phyloP scores from a whole-genome alignment of 1,140 invertebrate genomes.

The Drosophila miranda region DNA sequence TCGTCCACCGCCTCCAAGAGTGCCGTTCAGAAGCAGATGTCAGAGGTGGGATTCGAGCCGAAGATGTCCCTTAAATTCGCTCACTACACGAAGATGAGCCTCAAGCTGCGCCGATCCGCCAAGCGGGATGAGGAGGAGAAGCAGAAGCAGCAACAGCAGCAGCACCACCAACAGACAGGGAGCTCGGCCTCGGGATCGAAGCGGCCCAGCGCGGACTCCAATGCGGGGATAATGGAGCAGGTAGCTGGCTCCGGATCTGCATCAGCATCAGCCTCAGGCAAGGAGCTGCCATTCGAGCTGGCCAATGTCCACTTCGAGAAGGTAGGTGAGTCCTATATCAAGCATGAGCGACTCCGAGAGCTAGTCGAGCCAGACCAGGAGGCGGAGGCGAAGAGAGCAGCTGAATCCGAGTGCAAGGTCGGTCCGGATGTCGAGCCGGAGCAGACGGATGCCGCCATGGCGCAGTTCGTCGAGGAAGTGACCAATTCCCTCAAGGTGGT shows the following conservation, averaged over 20 bases:
- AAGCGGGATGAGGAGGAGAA: constrained; percentile 71
- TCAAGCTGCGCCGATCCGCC: constrained; percentile 74
- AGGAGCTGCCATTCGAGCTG: constrained; percentile 79
- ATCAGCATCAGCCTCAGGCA: neutral
- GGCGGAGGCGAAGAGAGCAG: constrained; percentile 12
- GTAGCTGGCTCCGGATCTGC: constrained; percentile 52
- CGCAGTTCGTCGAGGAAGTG: constrained; percentile 77
- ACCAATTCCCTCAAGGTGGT: constrained; percentile 79
- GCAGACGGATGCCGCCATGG: constrained; percentile 66
- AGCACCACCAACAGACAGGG: constrained; percentile 37
- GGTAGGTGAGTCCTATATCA: constrained; percentile 82
- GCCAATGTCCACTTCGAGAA: constrained; percentile 82
- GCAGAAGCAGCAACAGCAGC: constrained; percentile 46
- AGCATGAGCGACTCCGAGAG: constrained; percentile 78
- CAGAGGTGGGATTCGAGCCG: constrained; percentile 80
- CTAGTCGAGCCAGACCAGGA: constrained; percentile 60
- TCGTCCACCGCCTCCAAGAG: constrained; percentile 80
- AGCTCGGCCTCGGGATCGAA: constrained; percentile 61
- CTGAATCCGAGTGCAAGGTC: constrained; percentile 15
- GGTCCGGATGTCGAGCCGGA: constrained; percentile 33
- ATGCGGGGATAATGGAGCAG: constrained; percentile 57
- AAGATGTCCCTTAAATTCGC: constrained; percentile 82
- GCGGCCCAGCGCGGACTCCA: constrained; percentile 69
- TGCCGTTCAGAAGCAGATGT: constrained; percentile 82
- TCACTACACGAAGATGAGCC: constrained; percentile 81